Base-by-base conservation (phyloP, 1,140 invertebrate genomes). In the Teleopsis dalmanni region DNA sequence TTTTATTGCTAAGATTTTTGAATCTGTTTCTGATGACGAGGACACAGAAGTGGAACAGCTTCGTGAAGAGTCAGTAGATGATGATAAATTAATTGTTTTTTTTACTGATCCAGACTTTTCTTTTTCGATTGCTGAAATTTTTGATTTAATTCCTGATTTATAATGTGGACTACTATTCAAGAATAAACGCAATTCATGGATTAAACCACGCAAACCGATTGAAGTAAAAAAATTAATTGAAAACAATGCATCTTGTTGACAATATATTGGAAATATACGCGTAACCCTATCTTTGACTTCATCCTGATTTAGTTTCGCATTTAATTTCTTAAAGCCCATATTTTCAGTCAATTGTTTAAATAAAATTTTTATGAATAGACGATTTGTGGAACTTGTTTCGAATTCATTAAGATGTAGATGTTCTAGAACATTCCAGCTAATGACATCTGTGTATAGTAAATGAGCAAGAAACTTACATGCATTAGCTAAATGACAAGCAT, bases 211-310 rank as follows among this genome's bases (percentile, higher is more conserved):
- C 16, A 99, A 76, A 57, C 95, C 96, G 71, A 98, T 98, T 1
- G 94, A 93, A 1, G 96, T 99, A 66, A 99, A 99, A 72, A 98
- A 99, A 65, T 99, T 99, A 37, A 99, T 99, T 1, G 96, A 89
- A 76, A 99, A 99, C 61, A 95, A 76, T 0, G 95, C 98, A 70
- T 99, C 94, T 62, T 88, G 85, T 0, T 95, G 95, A 75, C 97
- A 88, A 70, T 98, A 93, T 50, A 90, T 78, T 1, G 96, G 96
- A 73, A 99, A 94, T 10, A 99, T 66, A 1, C 95, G 95, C 50
- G 87, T 82, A 74, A 98, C 95, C 25, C 87, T 88, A 35, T 79
- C 75, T 59, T 90, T 81, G 22, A 98, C 60, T 9, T 90, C 92
- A 50, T 83, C 78, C 74, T 98, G 93, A 62, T 91, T 89, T 0